phyloP scores from a whole-genome alignment of 2,113 vertebrate species.

The Cinclus mexicanus region DNA sequence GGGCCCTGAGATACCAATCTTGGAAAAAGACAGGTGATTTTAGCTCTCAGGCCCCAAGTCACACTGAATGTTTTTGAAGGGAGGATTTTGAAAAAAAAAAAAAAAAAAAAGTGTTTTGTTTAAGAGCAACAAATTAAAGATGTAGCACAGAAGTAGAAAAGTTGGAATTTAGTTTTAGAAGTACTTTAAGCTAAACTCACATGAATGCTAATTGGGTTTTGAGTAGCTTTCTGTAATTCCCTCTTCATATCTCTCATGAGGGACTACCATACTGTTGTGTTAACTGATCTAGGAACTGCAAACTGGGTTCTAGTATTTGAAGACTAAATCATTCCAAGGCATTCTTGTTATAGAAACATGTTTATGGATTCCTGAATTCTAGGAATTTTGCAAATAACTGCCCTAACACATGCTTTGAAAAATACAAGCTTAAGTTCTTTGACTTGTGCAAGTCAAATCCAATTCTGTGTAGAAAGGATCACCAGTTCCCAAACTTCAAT shows the following conservation, averaged over 20 bases:
- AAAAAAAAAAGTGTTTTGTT: not conserved
- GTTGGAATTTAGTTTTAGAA: not conserved
- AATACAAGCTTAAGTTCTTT: not conserved
- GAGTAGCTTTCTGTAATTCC: not conserved
- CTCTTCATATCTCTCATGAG: not conserved
- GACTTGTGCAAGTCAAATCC: not conserved
- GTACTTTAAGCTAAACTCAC: not conserved
- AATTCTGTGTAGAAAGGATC: not conserved
- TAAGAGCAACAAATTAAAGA: not conserved
- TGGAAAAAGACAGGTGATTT: constrained; percentile 65
- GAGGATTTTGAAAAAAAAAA: not conserved
- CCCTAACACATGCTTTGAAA: not conserved
- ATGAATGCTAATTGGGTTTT: not conserved
- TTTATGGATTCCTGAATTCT: constrained; percentile 12
- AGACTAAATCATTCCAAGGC: not conserved
- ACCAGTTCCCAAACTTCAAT: not conserved
- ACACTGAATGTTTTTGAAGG: not conserved
- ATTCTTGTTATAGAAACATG: constrained; percentile 15
- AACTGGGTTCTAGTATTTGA: not conserved
- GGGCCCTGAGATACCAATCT: constrained; percentile 26
- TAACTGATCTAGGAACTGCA: not conserved
- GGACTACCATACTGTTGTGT: not conserved
- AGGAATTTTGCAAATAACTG: constrained; percentile 37
- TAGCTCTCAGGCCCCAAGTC: not conserved
- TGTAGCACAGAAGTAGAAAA: not conserved